A percentile compares a stretch with the other conserved stretches of the same genome.
These are phyloP conservation scores for Quadroppia sp. DNA, from an alignment of 2,888 invertebrate species.

Conservation along the genomic window DNA sequence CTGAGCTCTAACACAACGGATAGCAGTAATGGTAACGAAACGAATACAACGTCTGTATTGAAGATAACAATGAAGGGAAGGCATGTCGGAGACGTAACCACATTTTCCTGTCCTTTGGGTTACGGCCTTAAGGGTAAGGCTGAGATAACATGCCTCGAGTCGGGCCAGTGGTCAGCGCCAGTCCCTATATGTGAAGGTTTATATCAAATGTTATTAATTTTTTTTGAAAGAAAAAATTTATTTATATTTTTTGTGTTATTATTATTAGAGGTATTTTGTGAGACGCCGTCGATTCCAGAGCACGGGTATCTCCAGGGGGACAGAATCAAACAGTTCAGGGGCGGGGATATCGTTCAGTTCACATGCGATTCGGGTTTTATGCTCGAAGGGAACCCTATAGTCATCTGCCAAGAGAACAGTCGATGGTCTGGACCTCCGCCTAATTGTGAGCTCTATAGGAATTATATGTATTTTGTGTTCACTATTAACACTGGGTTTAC, in stretches of 20 bases:
- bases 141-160: slow-evolving; percentile 68
- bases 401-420: slow-evolving; percentile 81
- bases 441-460: slow-evolving; percentile 62
- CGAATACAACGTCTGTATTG: slow-evolving; percentile 52
- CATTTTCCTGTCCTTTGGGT: slow-evolving; percentile 72
- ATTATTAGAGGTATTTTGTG: slow-evolving; percentile 76
- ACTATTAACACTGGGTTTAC: slow-evolving; percentile 20
- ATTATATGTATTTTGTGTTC: slow-evolving; percentile 23
- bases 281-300: slow-evolving; percentile 67
- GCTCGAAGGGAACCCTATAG: slow-evolving; percentile 82
- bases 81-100: slow-evolving; percentile 73
- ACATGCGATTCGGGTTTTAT: slow-evolving; percentile 82
- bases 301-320: slow-evolving; percentile 67
- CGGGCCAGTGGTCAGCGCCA: slow-evolving; percentile 79
- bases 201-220: too few relatives aligned
- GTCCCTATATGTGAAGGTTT: slow-evolving; percentile 65
- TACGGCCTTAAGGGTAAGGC: slow-evolving; percentile 68
- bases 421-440: slow-evolving; percentile 77
- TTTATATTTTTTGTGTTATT: too few relatives aligned
- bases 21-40: slow-evolving; percentile 36
- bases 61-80: slow-evolving; percentile 70
- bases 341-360: slow-evolving; percentile 79
- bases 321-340: slow-evolving; percentile 59
- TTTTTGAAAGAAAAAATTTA: too few relatives aligned
- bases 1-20: slow-evolving; percentile 49